Base-by-base conservation (phyloP, 2,888 invertebrate genomes). In the Agapostemon virescens region DNA sequence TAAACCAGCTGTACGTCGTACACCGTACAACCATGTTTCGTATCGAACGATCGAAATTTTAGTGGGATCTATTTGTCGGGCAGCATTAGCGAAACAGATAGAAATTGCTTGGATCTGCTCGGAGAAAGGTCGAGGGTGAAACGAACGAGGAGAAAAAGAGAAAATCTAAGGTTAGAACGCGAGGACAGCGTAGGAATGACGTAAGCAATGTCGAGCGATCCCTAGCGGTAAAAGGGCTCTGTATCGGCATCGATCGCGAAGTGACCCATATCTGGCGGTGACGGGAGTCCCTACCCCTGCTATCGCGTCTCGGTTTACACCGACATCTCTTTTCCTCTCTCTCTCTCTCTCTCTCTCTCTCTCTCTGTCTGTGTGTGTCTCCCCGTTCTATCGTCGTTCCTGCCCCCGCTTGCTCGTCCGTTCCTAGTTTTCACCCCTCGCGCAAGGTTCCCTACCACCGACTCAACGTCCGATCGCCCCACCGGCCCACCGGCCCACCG, bases 181-280 rank as follows among this genome's bases (percentile, higher is more conserved):
- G 42, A 71, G 38, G 94, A 52, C 93, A 93, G 78, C 93, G 93
- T 1, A 93, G 82, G 93, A 71, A 80, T 83, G 85, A 86, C 78
- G 81, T 79, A 85, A 84, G 79, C 73, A 76, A 87, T 82, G 79
- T 77, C 76, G 74, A 93, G 83, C 77, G 82, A 78, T 77, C 86
- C 85, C 85, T 86, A 85, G 79, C 85, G 83, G 82, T 78, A 79
- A 79, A 86, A 85, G 93, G 86, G 85, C 87, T 87, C 85, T 89
- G 87, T 88, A 88, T 88, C 90, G 89, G 89, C 88, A 92, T 92
- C 92, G 92, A 92, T 92, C 92, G 91, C 86, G 84, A 89, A 91
- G 91, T 92, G 92, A 92, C 92, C 92, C 91, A 92, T 91, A 92
- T 92, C 92, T 89, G 90, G 88, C 84, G 79, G 80, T 79, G 85